Percentiles rank a stretch among this genome's conserved stretches.
These are phyloP conservation scores for Oscheius sp. DNA, from an alignment of 2,888 invertebrate species.

Conservation along the genomic window DNA sequence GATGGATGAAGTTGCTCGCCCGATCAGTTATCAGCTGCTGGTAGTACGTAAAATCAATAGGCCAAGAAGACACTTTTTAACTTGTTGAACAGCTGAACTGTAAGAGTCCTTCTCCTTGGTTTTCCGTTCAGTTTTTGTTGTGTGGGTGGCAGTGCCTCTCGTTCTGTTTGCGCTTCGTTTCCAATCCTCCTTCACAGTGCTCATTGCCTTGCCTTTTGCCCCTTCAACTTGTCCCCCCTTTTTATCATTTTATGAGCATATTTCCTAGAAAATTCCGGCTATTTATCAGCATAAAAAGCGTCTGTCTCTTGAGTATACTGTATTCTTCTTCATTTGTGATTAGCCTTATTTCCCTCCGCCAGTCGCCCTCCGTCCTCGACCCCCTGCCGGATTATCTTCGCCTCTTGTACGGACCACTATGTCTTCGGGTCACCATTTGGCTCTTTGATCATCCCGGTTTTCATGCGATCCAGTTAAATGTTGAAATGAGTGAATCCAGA, in stretches of 20 bases:
- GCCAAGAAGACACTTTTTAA: neutral
- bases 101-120: constrained; percentile 7
- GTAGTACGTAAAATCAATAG: constrained; percentile 21
- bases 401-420: neutral
- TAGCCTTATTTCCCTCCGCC: neutral
- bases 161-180: constrained; percentile 33
- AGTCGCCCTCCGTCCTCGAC: neutral
- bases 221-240: constrained; percentile 5
- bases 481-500: no score
- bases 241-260: neutral
- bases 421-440: no score
- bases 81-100: constrained; percentile 27
- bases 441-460: no score
- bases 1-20: neutral
- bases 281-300: no score
- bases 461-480: no score
- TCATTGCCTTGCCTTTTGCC: constrained; percentile 19
- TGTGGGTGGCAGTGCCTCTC: constrained; percentile 27
- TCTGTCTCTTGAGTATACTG: no score
- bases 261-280: no score
- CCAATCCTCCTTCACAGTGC: constrained; percentile 30
- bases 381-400: constrained; percentile 4
- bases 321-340: neutral
- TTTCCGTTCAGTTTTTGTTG: constrained; percentile 22
- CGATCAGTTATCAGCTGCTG: constrained; percentile 12